Conservation (phyloP, 2,888 invertebrate species). For the Melanophora roralis region DNA sequence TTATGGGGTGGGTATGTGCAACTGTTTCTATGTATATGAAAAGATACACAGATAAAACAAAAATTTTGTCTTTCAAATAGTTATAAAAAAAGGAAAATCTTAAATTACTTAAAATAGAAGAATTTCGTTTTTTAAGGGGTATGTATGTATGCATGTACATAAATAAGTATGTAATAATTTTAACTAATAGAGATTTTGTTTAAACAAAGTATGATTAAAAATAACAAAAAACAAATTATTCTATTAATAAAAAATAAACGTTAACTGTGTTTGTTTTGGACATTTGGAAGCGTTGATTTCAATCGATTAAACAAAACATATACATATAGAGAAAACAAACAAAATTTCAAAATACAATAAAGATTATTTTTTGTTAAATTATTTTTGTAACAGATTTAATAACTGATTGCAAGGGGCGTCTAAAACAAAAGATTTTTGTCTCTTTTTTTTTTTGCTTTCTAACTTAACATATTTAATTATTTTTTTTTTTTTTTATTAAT, state of each 20-base stretch:
- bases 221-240: conserved; percentile 60
- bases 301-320: conserved; percentile 61
- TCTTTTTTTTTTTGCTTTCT: background rate
- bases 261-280: conserved; percentile 61
- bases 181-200: conserved; percentile 60
- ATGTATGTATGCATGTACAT: no score
- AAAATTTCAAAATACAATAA: conserved; percentile 44
- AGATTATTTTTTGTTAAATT: conserved; percentile 30
- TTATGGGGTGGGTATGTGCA: no score
- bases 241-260: conserved; percentile 60
- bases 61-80: no score
- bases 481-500: conserved; percentile 41
- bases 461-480: conserved; percentile 16
- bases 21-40: conserved; percentile 55
- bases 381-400: conserved; percentile 50
- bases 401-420: conserved; percentile 46
- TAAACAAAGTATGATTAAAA: conserved; percentile 60
- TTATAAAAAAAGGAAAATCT: conserved; percentile 52
- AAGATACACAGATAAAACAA: conserved; percentile 6
- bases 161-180: conserved; percentile 50
- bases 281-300: conserved; percentile 61
- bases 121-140: conserved; percentile 20
- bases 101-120: conserved; percentile 56
- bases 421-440: conserved; percentile 31
- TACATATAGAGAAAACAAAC: conserved; percentile 52